These are phyloP conservation scores for Malthinus flaveolus DNA, from an alignment of 2,888 invertebrate genomes.

Conservation along the genomic window DNA sequence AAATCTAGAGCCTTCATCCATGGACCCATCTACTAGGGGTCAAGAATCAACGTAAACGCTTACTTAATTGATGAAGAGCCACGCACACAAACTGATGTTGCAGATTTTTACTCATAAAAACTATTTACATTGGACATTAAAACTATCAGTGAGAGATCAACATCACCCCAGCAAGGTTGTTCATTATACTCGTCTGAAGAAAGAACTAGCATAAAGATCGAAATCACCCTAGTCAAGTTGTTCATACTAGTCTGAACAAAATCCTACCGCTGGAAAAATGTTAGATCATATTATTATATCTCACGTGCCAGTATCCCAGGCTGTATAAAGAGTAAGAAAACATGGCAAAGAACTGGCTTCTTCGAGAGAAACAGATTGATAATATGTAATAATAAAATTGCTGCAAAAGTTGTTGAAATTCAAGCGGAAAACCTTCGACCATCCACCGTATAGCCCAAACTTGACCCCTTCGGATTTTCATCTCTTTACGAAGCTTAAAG, in stretches of 20 bases:
- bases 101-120: background rate
- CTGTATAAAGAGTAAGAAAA: background rate
- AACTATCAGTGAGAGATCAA: background rate
- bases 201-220: background rate
- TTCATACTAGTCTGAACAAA: background rate
- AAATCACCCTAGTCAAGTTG: too few relatives aligned
- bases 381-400: too few relatives aligned
- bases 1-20: background rate
- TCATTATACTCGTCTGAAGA: too few relatives aligned
- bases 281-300: conserved; percentile 5
- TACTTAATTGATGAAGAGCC: conserved; percentile 11
- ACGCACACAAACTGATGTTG: background rate
- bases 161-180: background rate
- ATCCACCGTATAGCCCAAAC: too few relatives aligned
- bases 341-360: conserved; percentile 1
- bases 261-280: conserved; percentile 8
- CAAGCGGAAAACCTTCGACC: too few relatives aligned
- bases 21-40: background rate
- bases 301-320: conserved; percentile 2
- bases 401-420: too few relatives aligned
- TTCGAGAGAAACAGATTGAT: too few relatives aligned
- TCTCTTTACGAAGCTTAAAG: too few relatives aligned
- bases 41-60: conserved; percentile 5
- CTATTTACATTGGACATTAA: background rate
- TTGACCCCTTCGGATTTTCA: too few relatives aligned